Conservation (phyloP, 2,113 vertebrate species). For the Gobio gobio region DNA sequence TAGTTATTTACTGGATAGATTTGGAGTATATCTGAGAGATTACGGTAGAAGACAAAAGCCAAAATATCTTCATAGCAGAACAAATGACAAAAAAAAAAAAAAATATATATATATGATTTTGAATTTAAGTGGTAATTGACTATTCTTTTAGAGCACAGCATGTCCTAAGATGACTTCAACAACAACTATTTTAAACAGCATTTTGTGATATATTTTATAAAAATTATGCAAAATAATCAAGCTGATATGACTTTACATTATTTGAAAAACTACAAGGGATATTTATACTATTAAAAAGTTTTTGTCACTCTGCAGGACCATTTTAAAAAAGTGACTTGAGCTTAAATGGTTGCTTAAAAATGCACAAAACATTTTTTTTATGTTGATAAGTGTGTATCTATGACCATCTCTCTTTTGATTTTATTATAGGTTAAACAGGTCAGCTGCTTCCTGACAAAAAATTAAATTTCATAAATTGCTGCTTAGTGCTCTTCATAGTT, state of each 20-base stretch:
- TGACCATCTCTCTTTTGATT: background rate
- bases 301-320: background rate
- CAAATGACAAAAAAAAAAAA: background rate
- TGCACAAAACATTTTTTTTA: background rate
- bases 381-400: background rate
- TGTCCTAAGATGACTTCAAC: background rate
- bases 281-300: background rate
- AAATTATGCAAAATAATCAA: background rate
- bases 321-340: background rate
- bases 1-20: background rate
- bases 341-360: background rate
- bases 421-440: conserved; percentile 13
- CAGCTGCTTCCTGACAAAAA: conserved; percentile 3
- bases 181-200: background rate
- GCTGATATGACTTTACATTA: background rate
- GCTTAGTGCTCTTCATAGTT: background rate
- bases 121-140: background rate
- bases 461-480: conserved; percentile 4
- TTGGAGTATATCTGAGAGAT: background rate
- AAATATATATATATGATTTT: background rate
- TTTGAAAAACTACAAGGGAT: background rate
- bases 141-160: background rate
- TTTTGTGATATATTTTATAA: background rate
- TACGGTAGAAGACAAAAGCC: background rate
- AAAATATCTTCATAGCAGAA: background rate